Conservation (phyloP, 2,797 vertebrate genomes). For the Otolemur crassicaudatus region DNA sequence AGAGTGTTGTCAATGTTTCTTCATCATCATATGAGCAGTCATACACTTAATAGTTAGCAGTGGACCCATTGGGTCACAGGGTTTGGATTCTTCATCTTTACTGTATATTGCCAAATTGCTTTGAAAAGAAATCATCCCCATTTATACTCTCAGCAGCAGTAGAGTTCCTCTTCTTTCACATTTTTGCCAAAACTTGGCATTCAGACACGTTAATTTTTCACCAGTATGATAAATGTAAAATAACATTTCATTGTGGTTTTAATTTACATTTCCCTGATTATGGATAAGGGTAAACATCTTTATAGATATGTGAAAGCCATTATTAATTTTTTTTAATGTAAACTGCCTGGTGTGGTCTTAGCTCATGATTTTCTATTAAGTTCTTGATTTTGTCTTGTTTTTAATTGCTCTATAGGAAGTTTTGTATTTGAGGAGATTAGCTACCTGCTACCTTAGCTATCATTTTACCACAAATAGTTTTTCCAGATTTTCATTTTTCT, state of each 20-base stretch:
- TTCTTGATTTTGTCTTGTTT: constrained; percentile 15
- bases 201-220: background rate
- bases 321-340: constrained; percentile 40
- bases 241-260: constrained; percentile 30
- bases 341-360: constrained; percentile 27
- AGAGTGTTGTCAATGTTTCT: background rate
- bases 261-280: constrained; percentile 22
- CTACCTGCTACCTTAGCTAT: background rate
- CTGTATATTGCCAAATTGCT: background rate
- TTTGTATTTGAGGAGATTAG: background rate
- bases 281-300: background rate
- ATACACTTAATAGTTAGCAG: background rate
- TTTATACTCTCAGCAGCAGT: background rate
- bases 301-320: background rate
- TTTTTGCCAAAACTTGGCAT: constrained; percentile 22
- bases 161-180: background rate
- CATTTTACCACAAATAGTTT: constrained; percentile 18
- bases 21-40: background rate
- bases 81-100: background rate
- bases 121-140: background rate
- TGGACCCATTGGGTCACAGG: background rate
- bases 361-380: background rate
- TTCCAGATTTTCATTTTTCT: constrained; percentile 22
- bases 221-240: constrained; percentile 13
- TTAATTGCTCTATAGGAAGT: constrained; percentile 6